Base-by-base conservation (phyloP, 2,888 invertebrate genomes). In the Hydrotaea diabolus region DNA sequence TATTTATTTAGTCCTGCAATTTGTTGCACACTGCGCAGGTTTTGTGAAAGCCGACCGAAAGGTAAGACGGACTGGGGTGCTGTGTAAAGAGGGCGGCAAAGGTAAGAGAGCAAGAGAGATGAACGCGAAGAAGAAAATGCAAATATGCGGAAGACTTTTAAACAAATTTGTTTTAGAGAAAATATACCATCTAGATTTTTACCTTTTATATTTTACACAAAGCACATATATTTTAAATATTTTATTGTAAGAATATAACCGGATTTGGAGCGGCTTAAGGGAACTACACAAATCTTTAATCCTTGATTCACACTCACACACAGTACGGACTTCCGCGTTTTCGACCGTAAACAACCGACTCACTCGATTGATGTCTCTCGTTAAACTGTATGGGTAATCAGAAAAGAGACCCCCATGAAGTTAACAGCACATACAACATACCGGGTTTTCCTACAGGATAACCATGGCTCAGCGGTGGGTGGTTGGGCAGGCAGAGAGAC, bases 11-110 rank as follows among this genome's bases (percentile, higher is more conserved):
- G 59, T 57, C 75, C 78, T 81, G 84, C 73, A 85, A 69, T 82
- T 82, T 85, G 78, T 76, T 78, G 81, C 81, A 84, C 49, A 85
- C 81, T 85, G 84, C 84, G 84, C 84, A 85, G 82, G 84, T 82
- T 79, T 84, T 71, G 74, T 31, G 49, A 72, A 66, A 57, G 3
- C 39, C 9, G 19, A 74, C 74, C 71, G 71, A 46, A 73, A 59
- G 46, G 53, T 77, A 26, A 36, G 53, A 23, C 72, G 53, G 53
- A n/a, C n/a, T n/a, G n/a, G n/a, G n/a, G n/a, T n/a, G 39, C 1
- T 2, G 26, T 23, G 39, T 36, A 36, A 17, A n/a, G 77, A 31
- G 23, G 39, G 57, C 3, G 13, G 36, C 17, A 36, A 57, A 53
- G 21, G 3, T 66, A 17, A 62, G 53, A 59, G 43, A 13, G 31